Evolutionary conservation across 2,888 invertebrate genomes (phyloP), one percentile per base, ranked within the genome.

Genomic region (Thymelicus lineola): DNA sequence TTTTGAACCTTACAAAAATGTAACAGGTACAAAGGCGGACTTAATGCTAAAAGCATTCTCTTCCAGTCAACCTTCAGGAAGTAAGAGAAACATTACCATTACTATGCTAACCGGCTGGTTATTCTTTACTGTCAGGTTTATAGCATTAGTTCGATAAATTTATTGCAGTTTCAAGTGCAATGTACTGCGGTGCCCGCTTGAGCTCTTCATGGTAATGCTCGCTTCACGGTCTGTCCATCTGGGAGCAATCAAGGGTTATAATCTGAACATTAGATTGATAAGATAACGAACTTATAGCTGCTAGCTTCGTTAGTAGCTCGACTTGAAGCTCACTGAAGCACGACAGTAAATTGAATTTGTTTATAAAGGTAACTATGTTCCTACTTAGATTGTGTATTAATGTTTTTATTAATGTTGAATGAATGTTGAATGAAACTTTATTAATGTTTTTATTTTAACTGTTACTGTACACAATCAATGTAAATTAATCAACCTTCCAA

Each of bases 161-260:
- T 50, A 62, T 63, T 55, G 63, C 58, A 48, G 35, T 58, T n/a
- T 6, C 38, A 64, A 69, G 69, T 69, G 69, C 69, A 69, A 64
- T 64, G 69, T 64, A 69, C 69, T 59, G 15, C 46, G 20, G 15
- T 63, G 63, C 35, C 17, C 65, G 65, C 35, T 58, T 35, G 57
- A 68, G 46, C 46, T 46, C 55, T 62, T 45, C 69, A 69, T 69
- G 63, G 63, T 69, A 64, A 69, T 64, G 63, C 14, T 69, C 63
- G 58, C 69, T 69, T 69, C 69, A 69, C 69, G 69, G 63, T 69
- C 50, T 50, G 59, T 7, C 69, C 69, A 69, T 69, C 63, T 59
- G 36, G 48, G 58, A 69, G 63, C 69, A 69, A 69, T 69, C 69
- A 63, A 69, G 69, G 69, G 69, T 69, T 69, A 58, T 69, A 62